Conservation (phyloP, 2,888 invertebrate genomes). For the Drosophila colorata region DNA sequence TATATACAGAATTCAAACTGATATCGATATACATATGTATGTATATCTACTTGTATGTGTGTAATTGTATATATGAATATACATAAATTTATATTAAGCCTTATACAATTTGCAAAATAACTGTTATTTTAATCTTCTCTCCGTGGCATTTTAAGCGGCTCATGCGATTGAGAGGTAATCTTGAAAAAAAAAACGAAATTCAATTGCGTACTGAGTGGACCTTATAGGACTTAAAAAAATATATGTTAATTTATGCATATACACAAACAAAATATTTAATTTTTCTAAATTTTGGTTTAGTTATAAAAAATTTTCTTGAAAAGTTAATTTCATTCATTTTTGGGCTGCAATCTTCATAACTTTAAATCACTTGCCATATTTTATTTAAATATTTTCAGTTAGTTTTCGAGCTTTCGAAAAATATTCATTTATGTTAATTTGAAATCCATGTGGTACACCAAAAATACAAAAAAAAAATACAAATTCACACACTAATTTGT, state of each 20-base stretch:
- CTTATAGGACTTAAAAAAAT: background rate
- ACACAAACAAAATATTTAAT: background rate
- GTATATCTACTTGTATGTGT: no score
- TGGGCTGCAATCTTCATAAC: background rate
- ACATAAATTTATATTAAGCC: no score
- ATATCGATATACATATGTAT: no score
- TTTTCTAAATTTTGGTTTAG: background rate
- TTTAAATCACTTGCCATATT: constrained; percentile 4
- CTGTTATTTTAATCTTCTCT: background rate
- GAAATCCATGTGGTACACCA: constrained; percentile 11
- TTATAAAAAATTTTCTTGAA: no score
- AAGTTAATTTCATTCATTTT: no score
- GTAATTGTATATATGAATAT: no score
- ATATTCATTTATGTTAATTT: constrained; percentile 7
- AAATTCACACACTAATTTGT: constrained; percentile 6
- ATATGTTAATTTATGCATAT: background rate
- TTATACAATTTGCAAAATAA: background rate
- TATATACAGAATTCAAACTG: background rate
- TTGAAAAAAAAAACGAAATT: background rate
- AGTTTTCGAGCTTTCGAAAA: background rate
- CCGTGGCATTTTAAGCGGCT: background rate
- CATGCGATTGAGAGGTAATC: background rate
- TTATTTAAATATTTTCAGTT: constrained; percentile 1
- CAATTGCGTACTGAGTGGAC: background rate
- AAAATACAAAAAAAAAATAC: constrained; percentile 28